Evolutionary conservation across 2,113 vertebrate genomes (phyloP), one percentile per base, ranked within the genome.

Genomic region (Caracal caracal): DNA sequence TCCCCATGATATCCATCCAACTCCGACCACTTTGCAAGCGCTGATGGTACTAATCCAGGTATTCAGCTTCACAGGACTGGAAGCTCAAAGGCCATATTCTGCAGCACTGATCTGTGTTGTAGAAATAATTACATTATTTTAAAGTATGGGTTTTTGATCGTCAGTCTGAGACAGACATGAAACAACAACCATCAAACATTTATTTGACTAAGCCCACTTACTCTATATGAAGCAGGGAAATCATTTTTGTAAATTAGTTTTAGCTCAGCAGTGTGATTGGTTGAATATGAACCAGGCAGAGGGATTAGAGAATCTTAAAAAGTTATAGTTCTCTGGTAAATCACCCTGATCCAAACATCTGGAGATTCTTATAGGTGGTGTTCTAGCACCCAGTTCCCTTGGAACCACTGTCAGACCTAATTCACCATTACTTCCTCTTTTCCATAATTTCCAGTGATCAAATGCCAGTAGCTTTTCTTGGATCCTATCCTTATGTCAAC

Each of bases 401-500:
- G 73, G 66, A 47, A 59, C 61, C 22, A 3, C 49, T 71, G 15
- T 82, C 70, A 92, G 92, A 92, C 13, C 35, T 53, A 37, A 83
- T 85, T 90, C 76, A 90, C 94, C 40, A 85, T 87, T 66, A 82
- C 81, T 96, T 90, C 95, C 90, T 94, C 71, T 94, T 83, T 95
- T 84, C 89, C 82, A 95, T 88, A 93, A 95, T 94, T 97, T 85
- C 56, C 91, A 96, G 95, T 97, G 85, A 97, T 95, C 95, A 95
- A 98, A 97, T 97, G 86, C 96, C 95, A 98, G 91, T 22, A 96
- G 85, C 96, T 97, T 97, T 97, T 97, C 96, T 94, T 93, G 95
- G 89, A 96, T 88, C 73, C 61, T 95, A 93, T 96, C 94, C 95
- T 96, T 97, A 96, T 96, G 94, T 96, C 96, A 97, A 97, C 95